Conservation (phyloP, 53 echinoderm and acorn worm genomes). For the Holothuria leucospilota region DNA sequence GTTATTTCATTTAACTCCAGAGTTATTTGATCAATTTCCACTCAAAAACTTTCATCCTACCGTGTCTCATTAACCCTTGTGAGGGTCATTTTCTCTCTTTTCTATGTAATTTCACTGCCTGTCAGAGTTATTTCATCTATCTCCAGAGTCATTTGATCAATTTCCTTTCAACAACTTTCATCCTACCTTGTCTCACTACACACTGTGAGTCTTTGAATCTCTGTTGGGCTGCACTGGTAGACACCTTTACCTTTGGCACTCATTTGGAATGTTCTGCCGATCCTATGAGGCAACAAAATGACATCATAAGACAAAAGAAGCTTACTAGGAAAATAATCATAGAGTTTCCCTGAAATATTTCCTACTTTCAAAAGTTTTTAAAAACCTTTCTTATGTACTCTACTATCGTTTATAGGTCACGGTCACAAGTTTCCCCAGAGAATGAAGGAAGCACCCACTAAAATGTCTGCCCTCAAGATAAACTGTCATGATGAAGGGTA, state of each 20-base stretch:
- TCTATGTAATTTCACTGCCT: too few species aligned
- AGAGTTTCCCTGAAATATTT: too few species aligned
- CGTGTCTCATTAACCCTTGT: slow-evolving; percentile 92
- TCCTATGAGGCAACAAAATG: slow-evolving; percentile 53
- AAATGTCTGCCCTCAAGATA: too few species aligned
- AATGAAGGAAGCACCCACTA: too few species aligned
- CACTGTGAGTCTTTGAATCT: slow-evolving; percentile 91
- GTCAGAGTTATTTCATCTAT: too few species aligned
- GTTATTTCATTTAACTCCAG: too few species aligned
- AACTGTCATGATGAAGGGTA: too few species aligned
- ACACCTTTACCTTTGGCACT: slow-evolving; percentile 95
- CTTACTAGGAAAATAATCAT: background rate
- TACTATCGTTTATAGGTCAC: too few species aligned
- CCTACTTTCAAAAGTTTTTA: too few species aligned
- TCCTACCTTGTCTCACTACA: slow-evolving; percentile 92
- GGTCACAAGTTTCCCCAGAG: too few species aligned
- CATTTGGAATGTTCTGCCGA: slow-evolving; percentile 98
- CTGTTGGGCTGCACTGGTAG: slow-evolving; percentile 96
- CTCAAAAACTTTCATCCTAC: slow-evolving; percentile 43
- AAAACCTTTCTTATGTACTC: too few species aligned
- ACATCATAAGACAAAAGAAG: background rate
- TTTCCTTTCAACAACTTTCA: background rate
- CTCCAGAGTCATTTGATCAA: background rate
- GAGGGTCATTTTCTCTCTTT: too few species aligned
- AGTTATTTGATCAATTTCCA: background rate